Base-by-base conservation (phyloP, 2,888 invertebrate species). In the Listrodromus nycthemerus region DNA sequence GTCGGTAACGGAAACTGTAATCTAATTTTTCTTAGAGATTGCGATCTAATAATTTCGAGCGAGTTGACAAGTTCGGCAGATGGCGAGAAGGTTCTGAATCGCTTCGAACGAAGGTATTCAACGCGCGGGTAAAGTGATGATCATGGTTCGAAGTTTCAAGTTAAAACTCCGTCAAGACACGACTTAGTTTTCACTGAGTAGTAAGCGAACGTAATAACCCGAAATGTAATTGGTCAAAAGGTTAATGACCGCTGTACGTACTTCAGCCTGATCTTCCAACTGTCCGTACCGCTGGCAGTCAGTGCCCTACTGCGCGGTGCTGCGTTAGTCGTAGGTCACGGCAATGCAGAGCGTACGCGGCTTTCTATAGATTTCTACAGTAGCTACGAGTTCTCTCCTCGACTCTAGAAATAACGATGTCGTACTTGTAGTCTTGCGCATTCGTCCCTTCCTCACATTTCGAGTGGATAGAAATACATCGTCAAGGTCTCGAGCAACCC, bases 371-470 rank as follows among this genome's bases (percentile, higher is more conserved):
- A 63, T 74, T 74, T 74, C 73, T 74, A 48, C 63, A 63, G 63
- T 61, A 45, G 73, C 48, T 19, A 24, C 45, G 19, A 16, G 63
- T 45, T 45, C 61, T 61, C 61, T 61, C 61, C 61, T 61, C 61
- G 61, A 16, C 45, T 74, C 73, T 74, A 61, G 63, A 74, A 74
- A 74, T 74, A 74, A 74, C 73, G 63, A 74, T 63, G 73, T 74
- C 73, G 63, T 63, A 74, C 73, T 74, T 63, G 73, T 63, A 48
- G 61, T 73, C 61, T 61, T 27, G 61, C 30, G 30, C 61, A 27
- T 73, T 45, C 45, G 48, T 50, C 73, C 48, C 73, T 63, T 61
- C 73, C 61, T 30, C 61, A 48, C 61, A 48, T 74, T 63, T 48
- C 63, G 27, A 48, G 48, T 48, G 73, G 73, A 63, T 74, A 30